These are phyloP conservation scores for Rhinoraja longicauda DNA, from an alignment of 2,797 vertebrate species.

Conservation along the genomic window DNA sequence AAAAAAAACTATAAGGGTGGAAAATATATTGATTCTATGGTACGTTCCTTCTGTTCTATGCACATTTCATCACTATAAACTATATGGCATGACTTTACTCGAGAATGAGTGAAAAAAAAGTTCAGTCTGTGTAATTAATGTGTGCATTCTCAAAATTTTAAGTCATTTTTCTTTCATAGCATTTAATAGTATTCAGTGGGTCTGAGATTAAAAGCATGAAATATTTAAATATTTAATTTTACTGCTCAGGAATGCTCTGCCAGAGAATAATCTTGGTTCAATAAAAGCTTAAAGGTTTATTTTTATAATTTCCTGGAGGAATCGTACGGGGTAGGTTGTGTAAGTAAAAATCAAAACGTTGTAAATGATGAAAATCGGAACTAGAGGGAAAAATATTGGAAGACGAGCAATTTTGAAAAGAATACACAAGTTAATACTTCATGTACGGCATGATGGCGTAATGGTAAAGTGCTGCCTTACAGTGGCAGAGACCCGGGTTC, in stretches of 20 bases:
- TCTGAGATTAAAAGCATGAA: background rate
- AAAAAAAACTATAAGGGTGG: background rate
- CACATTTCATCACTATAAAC: no score
- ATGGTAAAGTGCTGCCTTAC: no score
- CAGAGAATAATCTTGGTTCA: background rate
- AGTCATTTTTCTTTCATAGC: background rate
- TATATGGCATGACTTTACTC: no score
- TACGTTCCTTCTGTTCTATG: background rate
- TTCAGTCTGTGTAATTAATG: background rate
- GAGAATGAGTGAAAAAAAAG: background rate
- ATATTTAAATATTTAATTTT: background rate
- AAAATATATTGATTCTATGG: background rate
- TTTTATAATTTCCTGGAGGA: background rate
- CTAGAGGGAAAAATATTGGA: background rate
- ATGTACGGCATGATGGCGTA: no score
- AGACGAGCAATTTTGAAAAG: background rate
- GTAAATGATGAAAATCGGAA: background rate
- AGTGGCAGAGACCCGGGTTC: no score
- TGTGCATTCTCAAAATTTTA: background rate
- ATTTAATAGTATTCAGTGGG: background rate
- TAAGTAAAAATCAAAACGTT: background rate
- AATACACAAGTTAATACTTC: background rate
- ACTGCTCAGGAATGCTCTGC: background rate
- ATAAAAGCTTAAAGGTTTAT: background rate
- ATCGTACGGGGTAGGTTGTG: background rate